Base-by-base conservation (phyloP, 1,140 invertebrate species). In the Papilio dardanus region DNA sequence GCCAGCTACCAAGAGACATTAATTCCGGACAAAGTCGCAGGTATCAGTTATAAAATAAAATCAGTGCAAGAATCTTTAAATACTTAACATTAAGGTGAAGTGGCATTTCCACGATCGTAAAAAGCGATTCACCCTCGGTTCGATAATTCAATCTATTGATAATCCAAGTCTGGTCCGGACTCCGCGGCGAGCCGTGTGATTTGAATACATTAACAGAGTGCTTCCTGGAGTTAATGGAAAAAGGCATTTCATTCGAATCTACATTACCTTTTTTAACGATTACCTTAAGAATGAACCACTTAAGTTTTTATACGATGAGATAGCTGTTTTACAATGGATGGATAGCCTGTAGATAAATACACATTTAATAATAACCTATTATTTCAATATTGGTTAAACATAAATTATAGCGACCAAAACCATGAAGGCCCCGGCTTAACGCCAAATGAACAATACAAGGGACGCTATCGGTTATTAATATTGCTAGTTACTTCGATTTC, bases 141-240 rank as follows among this genome's bases (percentile, higher is more conserved):
- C 54, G 54, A 58, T 58, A 58, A 58, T 58, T 58, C 10, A 58
- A 58, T 58, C 10, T 58, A 58, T 58, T 4, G 54, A 58, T 58
- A 58, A 58, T 24, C 24, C 8, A 21, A 50, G 0, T 4, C 54
- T 58, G 21, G 24, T 4, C 21, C 54, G 54, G 54, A 58, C 54
- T 62, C 24, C 10, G 54, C 54, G 54, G 54, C 54, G 54, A 62
- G 54, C 54, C 54, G 24, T 62, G 54, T 62, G 54, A 62, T 62
- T 62, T 62, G 54, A 62, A 62, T 62, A 62, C 54, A 62, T 62
- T 62, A 62, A 2, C 12, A 62, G 24, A 62, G 54, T 62, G 12
- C 54, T 62, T 62, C 54, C 54, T 62, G 54, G 12, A 62, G 54
- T 62, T 62, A 62, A 62, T 62, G 54, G 54, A 62, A 62, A 62